These are phyloP conservation scores for Ommatoiulus sabulosus DNA, from an alignment of 2,888 invertebrate genomes.

Conservation along the genomic window DNA sequence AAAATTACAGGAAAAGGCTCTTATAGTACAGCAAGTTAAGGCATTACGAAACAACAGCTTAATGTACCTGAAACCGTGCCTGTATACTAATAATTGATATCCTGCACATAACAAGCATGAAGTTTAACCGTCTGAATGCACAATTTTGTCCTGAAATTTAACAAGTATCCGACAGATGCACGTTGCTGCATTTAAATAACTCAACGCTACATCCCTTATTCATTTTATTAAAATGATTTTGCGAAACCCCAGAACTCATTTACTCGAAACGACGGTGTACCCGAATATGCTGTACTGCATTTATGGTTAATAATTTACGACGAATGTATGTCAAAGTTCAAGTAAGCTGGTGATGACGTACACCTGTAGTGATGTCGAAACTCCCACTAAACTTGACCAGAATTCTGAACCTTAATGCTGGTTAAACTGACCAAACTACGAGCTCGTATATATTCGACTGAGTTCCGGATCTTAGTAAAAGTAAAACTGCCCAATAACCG, in stretches of 20 bases:
- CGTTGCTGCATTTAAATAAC: neutral
- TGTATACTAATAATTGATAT: slow-evolving; percentile 30
- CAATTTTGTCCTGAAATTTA: slow-evolving; percentile 20
- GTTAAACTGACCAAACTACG: too few species aligned
- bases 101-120: slow-evolving; percentile 13
- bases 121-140: slow-evolving; percentile 32
- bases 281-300: neutral
- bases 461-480: too few species aligned
- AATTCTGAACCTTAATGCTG: neutral
- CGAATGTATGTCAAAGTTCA: neutral
- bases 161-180: neutral
- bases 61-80: neutral
- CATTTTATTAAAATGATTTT: slow-evolving; percentile 23
- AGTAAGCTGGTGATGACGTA: neutral
- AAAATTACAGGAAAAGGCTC: neutral
- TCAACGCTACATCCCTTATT: neutral
- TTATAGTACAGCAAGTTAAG: neutral
- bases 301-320: slow-evolving; percentile 15
- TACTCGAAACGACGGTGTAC: neutral
- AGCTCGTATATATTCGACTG: too few species aligned
- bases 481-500: too few species aligned
- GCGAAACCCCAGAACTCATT: neutral
- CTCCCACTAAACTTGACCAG: neutral
- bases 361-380: neutral
- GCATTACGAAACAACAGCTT: neutral